These are phyloP conservation scores for Pilophorus perplexus DNA, from an alignment of 2,888 invertebrate genomes.

Conservation along the genomic window DNA sequence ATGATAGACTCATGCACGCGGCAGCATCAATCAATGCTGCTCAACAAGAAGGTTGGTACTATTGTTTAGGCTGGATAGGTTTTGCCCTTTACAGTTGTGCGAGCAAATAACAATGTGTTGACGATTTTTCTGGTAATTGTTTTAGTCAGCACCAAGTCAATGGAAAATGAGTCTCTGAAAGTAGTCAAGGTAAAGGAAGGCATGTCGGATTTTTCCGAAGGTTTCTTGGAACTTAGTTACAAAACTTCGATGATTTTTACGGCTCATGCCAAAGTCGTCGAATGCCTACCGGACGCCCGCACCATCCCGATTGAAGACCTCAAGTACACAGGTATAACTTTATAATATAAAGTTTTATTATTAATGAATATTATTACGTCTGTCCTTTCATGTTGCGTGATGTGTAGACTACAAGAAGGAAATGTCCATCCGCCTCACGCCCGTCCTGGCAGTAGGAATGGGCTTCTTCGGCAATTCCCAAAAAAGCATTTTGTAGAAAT, in stretches of 20 bases:
- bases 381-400: background rate
- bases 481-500: no score
- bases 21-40: slow-evolving; percentile 55
- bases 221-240: slow-evolving; percentile 55
- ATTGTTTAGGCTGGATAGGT: no score
- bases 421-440: no score
- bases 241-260: slow-evolving; percentile 56
- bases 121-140: slow-evolving; percentile 8
- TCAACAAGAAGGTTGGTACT: slow-evolving; percentile 55
- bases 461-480: no score
- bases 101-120: no score
- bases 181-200: slow-evolving; percentile 56
- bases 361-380: background rate
- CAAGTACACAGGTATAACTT: slow-evolving; percentile 51
- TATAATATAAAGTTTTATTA: background rate
- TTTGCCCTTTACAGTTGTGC: no score
- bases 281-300: slow-evolving; percentile 55
- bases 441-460: no score
- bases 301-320: slow-evolving; percentile 54
- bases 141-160: slow-evolving; percentile 54
- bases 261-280: slow-evolving; percentile 55
- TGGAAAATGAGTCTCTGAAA: slow-evolving; percentile 58
- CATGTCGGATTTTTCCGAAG: slow-evolving; percentile 54
- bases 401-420: background rate
- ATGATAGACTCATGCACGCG: slow-evolving; percentile 54